Percentiles rank a stretch among this genome's conserved stretches.
phyloP scores from a whole-genome alignment of 2,888 invertebrate genomes.

The Antheraea yamamai region DNA sequence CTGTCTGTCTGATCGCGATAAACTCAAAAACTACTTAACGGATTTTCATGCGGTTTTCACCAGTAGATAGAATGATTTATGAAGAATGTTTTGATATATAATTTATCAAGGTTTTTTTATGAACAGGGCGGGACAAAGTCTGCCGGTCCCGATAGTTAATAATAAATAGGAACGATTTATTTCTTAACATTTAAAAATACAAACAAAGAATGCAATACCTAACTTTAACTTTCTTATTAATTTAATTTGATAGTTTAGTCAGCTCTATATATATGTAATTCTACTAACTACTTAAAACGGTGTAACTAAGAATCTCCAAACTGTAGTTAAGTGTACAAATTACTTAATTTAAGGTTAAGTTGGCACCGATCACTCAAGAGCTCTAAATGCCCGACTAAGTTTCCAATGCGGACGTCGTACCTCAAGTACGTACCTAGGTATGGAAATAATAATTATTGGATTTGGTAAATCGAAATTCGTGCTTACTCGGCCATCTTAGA shows the following conservation, averaged over 20 bases:
- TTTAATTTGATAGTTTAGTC: conserved; percentile 17
- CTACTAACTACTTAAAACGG: conserved; percentile 57
- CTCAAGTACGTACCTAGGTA: conserved; percentile 1
- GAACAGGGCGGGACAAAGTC: no score
- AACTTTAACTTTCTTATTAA: neutral
- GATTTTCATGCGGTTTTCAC: no score
- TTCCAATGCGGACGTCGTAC: conserved; percentile 15
- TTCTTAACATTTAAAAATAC: no score
- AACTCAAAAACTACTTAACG: no score
- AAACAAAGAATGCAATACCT: no score
- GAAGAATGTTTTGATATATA: no score
- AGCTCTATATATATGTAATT: conserved; percentile 44
- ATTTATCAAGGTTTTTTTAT: no score
- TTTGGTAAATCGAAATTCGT: neutral
- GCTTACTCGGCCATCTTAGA: neutral
- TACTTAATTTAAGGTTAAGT: conserved; percentile 81
- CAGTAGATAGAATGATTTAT: no score
- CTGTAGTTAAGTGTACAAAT: conserved; percentile 82
- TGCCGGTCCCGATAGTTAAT: no score
- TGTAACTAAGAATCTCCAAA: conserved; percentile 76
- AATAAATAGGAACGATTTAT: no score
- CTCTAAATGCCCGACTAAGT: conserved; percentile 32
- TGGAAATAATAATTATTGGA: neutral
- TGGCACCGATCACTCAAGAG: conserved; percentile 71
- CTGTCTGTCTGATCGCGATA: no score